A percentile compares a stretch with the other conserved stretches of the same genome.
These are phyloP conservation scores for Phoenicopterus ruber DNA, from an alignment of 2,113 vertebrate genomes.

Conservation along the genomic window DNA sequence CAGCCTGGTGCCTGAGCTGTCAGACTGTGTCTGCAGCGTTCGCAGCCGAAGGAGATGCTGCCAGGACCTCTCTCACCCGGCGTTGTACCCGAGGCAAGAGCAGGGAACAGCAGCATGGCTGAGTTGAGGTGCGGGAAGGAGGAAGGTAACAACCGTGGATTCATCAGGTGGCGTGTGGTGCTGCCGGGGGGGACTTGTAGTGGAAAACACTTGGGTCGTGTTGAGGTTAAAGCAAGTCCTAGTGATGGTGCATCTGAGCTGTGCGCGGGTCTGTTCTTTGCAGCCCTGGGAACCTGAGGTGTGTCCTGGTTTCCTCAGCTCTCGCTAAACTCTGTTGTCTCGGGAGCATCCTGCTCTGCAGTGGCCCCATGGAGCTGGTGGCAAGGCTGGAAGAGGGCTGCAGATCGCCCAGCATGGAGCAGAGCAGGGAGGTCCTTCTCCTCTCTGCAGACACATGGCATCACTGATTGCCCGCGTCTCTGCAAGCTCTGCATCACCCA, in stretches of 20 bases:
- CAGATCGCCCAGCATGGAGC: background rate
- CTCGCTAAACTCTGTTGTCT: slow-evolving; percentile 20
- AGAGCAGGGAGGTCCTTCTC: background rate
- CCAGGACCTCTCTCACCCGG: slow-evolving; percentile 25
- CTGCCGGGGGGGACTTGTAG: slow-evolving; percentile 28
- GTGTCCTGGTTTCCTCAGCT: slow-evolving; percentile 48
- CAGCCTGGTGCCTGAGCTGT: slow-evolving; percentile 64
- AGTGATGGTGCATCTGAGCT: slow-evolving; percentile 38
- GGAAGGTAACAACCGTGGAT: slow-evolving; percentile 32
- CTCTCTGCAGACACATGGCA: background rate
- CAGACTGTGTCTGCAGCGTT: slow-evolving; percentile 28
- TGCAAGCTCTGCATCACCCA: background rate
- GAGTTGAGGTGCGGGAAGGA: slow-evolving; percentile 10
- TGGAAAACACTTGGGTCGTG: slow-evolving; percentile 48
- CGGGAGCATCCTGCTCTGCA: slow-evolving; percentile 46
- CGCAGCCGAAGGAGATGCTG: background rate
- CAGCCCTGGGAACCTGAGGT: slow-evolving; percentile 31
- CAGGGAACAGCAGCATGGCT: background rate
- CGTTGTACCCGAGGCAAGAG: background rate
- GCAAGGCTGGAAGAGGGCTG: slow-evolving; percentile 22
- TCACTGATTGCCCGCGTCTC: background rate
- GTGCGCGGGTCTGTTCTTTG: slow-evolving; percentile 45
- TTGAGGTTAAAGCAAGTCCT: slow-evolving; percentile 45
- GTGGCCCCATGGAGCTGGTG: slow-evolving; percentile 13
- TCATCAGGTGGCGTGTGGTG: background rate